These are phyloP conservation scores for Porphyrio hochstetteri DNA, from an alignment of 2,113 vertebrate genomes.

Conservation along the genomic window DNA sequence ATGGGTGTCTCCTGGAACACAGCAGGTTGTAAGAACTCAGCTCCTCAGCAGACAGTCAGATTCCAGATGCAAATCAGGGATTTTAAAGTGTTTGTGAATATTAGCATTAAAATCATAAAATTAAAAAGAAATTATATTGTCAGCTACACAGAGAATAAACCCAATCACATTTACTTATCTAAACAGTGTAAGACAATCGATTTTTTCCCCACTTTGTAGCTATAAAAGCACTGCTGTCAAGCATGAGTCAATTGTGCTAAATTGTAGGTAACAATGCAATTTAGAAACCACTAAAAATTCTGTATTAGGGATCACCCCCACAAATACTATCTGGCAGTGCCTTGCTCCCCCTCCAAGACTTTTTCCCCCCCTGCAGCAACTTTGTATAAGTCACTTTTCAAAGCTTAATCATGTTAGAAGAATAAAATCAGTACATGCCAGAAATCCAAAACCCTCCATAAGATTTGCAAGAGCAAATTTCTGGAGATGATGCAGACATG, in stretches of 20 bases:
- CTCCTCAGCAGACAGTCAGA: not conserved
- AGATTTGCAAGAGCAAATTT: not conserved
- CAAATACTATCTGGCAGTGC: not conserved
- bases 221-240: not conserved
- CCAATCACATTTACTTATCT: not conserved
- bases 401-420: not conserved
- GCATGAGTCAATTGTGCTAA: not conserved
- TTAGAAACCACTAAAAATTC: not conserved
- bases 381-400: constrained; percentile 4
- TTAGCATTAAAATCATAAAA: not conserved
- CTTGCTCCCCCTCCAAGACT: not conserved
- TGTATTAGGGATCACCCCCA: not conserved
- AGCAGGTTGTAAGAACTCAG: not conserved
- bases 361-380: not conserved
- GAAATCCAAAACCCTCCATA: not conserved
- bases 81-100: not conserved
- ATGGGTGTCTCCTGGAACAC: not conserved
- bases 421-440: not conserved
- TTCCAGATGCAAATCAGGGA: not conserved
- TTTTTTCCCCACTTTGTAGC: not conserved
- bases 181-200: not conserved
- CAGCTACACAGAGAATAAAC: not conserved
- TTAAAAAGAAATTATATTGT: not conserved
- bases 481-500: not conserved
- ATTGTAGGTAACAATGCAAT: not conserved